These are phyloP conservation scores for Zophobas atratus DNA, from an alignment of 1,140 invertebrate genomes.

Conservation along the genomic window DNA sequence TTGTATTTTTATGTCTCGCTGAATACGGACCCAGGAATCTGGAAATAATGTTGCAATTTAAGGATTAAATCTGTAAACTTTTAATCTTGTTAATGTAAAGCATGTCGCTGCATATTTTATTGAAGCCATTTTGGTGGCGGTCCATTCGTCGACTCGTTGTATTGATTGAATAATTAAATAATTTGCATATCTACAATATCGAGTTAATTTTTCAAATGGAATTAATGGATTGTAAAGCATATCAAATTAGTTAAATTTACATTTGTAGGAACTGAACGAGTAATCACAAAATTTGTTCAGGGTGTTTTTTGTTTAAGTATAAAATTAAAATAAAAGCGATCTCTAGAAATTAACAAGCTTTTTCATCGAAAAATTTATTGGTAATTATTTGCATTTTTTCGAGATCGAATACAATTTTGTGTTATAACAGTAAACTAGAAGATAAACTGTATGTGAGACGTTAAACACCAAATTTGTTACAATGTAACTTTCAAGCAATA, in stretches of 20 bases:
- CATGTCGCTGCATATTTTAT: constrained; percentile 47
- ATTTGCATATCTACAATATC: constrained; percentile 58
- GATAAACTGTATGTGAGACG: no score
- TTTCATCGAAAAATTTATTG: no score
- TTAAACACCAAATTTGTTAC: no score
- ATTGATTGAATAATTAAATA: constrained; percentile 56
- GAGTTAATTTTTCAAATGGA: constrained; percentile 54
- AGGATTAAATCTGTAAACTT: constrained; percentile 35
- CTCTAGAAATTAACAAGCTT: neutral
- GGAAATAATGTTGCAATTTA: constrained; percentile 19
- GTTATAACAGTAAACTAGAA: no score
- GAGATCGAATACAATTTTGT: no score
- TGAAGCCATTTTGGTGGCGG: constrained; percentile 16
- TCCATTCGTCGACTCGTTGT: constrained; percentile 38
- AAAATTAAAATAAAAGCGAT: neutral
- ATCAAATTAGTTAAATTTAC: constrained; percentile 56
- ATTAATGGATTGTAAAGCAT: constrained; percentile 56
- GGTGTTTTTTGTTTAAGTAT: neutral
- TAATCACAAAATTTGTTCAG: constrained; percentile 9
- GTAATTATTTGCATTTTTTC: no score
- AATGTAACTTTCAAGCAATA: no score
- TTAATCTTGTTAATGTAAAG: constrained; percentile 48
- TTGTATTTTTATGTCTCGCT: constrained; percentile 20
- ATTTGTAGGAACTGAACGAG: neutral
- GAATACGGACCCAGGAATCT: constrained; percentile 2